Evolutionary conservation across 2,113 vertebrate species (phyloP), one percentile per base, ranked within the genome.

Genomic region (Andinoacara biseriatus): DNA sequence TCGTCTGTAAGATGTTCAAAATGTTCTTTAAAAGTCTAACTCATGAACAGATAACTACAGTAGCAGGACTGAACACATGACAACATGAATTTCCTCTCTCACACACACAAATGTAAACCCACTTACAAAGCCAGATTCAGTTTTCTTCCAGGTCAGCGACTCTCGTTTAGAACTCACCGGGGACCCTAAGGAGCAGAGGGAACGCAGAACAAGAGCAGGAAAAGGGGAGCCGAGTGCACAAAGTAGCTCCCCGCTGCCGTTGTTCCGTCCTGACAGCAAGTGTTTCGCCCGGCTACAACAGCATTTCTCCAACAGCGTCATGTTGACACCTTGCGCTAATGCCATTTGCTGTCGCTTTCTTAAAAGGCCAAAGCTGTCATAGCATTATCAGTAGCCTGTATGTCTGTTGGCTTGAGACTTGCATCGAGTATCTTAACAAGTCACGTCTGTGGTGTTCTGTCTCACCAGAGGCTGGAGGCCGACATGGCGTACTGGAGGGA

Each of bases 401-500:
- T 10, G 7, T 81, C 76, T 29, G 76, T 78, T 59, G 74, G 29
- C 49, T 49, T 20, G 5, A 61, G 38, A 46, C 59, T 63, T 62
- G 69, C 26, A 72, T 31, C 52, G 31, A 62, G 59, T 56, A 57
- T 33, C 5, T 18, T 74, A 80, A 63, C 26, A 18, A 79, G 56
- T 60, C 24, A 4, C 10, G 5, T 31, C 67, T 56, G 72, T 54
- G 29, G 1, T 58, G 38, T 43, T 81, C 81, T 78, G 65, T 57
- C 38, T 83, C 79, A 14, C 7, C 95, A 99, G 98, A 97, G 96
- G 96, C 97, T 98, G 92, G 98, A 99, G 94, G 85, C 97, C 0
- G 97, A 99, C 69, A 89, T 98, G 58, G 94, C 95, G 1, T 98
- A 99, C 58, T 99, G 98, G 98, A 96, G 93, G 86, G 97, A 96